These are phyloP conservation scores for Eilema depressum DNA, from an alignment of 2,888 invertebrate genomes.

Conservation along the genomic window DNA sequence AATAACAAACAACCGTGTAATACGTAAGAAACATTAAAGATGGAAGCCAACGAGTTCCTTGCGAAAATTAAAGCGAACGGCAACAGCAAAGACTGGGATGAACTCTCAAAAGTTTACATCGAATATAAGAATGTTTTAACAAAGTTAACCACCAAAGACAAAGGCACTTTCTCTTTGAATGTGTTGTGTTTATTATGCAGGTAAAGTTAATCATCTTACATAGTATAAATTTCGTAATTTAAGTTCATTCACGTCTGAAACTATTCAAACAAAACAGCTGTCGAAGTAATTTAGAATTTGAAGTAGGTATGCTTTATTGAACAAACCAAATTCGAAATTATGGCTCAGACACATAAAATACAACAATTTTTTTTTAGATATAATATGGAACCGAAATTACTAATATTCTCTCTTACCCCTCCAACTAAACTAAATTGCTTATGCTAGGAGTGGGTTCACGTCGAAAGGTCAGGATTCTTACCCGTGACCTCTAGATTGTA, in stretches of 20 bases:
- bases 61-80: conserved; percentile 71
- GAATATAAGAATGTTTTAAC: conserved; percentile 62
- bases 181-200: conserved; percentile 78
- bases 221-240: background rate
- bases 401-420: no score
- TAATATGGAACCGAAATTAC: no score
- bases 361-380: no score
- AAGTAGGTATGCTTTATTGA: no score
- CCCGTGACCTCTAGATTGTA: no score
- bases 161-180: conserved; percentile 70
- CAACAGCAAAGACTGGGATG: conserved; percentile 57
- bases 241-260: background rate
- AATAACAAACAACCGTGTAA: conserved; percentile 1
- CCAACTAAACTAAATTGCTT: no score
- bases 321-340: no score
- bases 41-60: conserved; percentile 74
- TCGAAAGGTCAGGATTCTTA: no score
- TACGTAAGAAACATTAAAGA: conserved; percentile 34
- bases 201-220: conserved; percentile 51
- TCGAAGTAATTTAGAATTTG: no score
- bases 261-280: no score
- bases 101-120: conserved; percentile 59
- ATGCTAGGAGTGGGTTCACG: no score
- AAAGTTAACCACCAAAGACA: conserved; percentile 65
- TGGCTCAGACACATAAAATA: no score